Evolutionary conservation across 2,113 vertebrate genomes (phyloP), one percentile per base, ranked within the genome.

Genomic region (Carassius gibelio): DNA sequence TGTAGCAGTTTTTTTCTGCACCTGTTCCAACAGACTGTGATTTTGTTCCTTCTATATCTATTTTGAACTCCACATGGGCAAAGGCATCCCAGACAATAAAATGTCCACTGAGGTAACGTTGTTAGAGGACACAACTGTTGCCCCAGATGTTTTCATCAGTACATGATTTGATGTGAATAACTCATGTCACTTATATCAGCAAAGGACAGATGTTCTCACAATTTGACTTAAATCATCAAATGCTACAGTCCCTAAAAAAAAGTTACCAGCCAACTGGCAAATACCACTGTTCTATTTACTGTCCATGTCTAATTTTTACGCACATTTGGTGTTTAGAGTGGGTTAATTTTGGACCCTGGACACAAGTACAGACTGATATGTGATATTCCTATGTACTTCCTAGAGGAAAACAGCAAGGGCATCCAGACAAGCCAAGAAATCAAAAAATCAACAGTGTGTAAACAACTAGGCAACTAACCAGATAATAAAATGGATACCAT

Each of bases 281-380:
- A 72, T 72, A 36, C 66, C 15, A 4, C 69, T 72, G 19, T 45
- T 72, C 36, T 72, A 72, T 72, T 72, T 72, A 72, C 69, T n/a
- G 4, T 19, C 17, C 36, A 6, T 6, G n/a, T 72, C 69, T 45
- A 72, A 72, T 72, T 72, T 72, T 45, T 42, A 72, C 36, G 13
- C 69, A 72, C 69, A 72, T 72, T n/a, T 72, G 69, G 36, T 72
- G 69, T 72, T 38, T 42, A 36, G 69, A 36, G 10, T 42, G 36
- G 69, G 69, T 45, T 72, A 72, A 72, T 72, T 72, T 72, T 45
- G 69, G 69, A 72, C 69, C 8, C 8, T 42, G 15, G 36, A 72
- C 69, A 42, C 36, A 11, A 42, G 36, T n/a, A n/a, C 36, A 72
- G 69, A 72, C 69, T 72, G 69, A 72, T 69, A 69, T 42, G 19